Evolutionary conservation across 2,797 vertebrate genomes (phyloP).

Genomic region (Bradypus variegatus): DNA sequence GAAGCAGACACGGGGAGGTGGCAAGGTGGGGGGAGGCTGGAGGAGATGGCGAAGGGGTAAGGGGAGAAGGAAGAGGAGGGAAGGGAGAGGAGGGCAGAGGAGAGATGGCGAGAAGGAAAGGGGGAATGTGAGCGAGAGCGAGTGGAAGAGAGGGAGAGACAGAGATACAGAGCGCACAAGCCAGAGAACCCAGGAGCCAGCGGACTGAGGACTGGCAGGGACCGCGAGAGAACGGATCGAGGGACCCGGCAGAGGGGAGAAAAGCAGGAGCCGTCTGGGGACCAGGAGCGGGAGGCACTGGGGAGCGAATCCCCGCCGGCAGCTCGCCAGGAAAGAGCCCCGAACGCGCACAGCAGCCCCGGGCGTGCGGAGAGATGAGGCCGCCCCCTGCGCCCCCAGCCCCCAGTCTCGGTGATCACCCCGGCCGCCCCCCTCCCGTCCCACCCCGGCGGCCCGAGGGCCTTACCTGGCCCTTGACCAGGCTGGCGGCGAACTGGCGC

Average conservation of each 20-base stretch:
- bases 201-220: too few species aligned
- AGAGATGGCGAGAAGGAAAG: too few species aligned
- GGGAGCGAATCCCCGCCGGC: too few species aligned
- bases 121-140: not conserved
- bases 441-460: conserved; percentile 60
- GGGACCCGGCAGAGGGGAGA: too few species aligned
- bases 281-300: too few species aligned
- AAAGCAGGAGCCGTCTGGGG: too few species aligned
- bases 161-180: too few species aligned
- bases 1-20: too few species aligned
- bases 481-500: conserved; percentile 99
- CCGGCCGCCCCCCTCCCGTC: not conserved
- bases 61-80: accelerated
- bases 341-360: conserved; percentile 66
- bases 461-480: conserved; percentile 99
- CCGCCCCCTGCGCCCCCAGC: accelerated
- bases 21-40: not conserved
- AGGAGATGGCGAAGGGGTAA: accelerated
- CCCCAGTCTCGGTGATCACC: not conserved
- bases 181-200: too few species aligned
- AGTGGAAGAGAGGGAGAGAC: too few species aligned
- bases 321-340: not conserved
- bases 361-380: not conserved
- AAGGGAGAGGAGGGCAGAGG: accelerated
- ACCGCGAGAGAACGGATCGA: too few species aligned